phyloP scores from a whole-genome alignment of 2,888 invertebrate species.

The Therioaphis trifolii region DNA sequence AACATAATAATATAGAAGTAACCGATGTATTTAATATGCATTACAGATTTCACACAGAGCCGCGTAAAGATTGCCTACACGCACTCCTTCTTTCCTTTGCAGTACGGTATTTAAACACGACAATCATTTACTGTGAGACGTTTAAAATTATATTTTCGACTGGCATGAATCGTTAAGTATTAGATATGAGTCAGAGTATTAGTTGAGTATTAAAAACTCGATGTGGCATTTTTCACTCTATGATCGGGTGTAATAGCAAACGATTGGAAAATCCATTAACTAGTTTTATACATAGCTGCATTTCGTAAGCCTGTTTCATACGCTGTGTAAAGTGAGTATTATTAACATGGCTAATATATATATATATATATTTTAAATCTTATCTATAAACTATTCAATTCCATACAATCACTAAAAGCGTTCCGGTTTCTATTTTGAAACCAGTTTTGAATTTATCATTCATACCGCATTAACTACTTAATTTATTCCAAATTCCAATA shows the following conservation, averaged over 20 bases:
- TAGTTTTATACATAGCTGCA: too few relatives aligned
- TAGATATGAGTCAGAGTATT: too few relatives aligned
- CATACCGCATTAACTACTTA: not conserved
- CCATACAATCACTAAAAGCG: not conserved
- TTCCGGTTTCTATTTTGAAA: slow-evolving; percentile 30
- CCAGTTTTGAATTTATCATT: slow-evolving; percentile 46
- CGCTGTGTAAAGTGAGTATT: not conserved
- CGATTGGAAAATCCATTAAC: not conserved
- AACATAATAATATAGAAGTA: too few relatives aligned
- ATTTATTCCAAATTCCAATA: slow-evolving; percentile 6
- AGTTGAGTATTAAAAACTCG: too few relatives aligned
- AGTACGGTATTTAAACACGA: too few relatives aligned
- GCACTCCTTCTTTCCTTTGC: not conserved
- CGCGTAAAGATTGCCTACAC: slow-evolving; percentile 5
- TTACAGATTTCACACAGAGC: not conserved
- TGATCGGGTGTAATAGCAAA: not conserved
- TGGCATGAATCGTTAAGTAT: too few relatives aligned
- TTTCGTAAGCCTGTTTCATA: not conserved
- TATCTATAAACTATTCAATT: slow-evolving; percentile 30
- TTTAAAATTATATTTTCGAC: too few relatives aligned
- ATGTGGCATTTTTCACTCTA: not conserved
- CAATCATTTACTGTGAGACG: too few relatives aligned
- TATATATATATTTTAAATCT: slow-evolving; percentile 1
- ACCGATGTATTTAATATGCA: too few relatives aligned
- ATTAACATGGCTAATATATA: slow-evolving; percentile 16